These are phyloP conservation scores for Poeciliopsis retropinna DNA, from an alignment of 2,113 vertebrate species.

Conservation along the genomic window DNA sequence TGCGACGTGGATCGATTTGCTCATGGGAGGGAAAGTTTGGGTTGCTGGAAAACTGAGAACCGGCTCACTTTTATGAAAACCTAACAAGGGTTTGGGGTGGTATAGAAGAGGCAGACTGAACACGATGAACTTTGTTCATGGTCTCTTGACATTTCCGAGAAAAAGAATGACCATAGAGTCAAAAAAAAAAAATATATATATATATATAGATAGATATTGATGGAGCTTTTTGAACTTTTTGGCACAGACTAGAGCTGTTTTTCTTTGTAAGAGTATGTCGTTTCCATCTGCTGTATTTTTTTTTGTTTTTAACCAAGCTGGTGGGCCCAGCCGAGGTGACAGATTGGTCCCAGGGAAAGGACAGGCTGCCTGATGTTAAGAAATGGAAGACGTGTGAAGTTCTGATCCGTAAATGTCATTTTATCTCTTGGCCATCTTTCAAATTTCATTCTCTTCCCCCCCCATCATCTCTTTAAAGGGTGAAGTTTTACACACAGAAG, in stretches of 20 bases:
- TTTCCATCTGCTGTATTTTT: slow-evolving; percentile 32
- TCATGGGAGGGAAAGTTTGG: slow-evolving; percentile 14
- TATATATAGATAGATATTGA: background rate
- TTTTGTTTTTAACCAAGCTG: slow-evolving; percentile 11
- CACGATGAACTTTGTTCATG: slow-evolving; percentile 6
- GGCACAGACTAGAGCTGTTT: slow-evolving; percentile 10
- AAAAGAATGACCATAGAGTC: slow-evolving; percentile 1
- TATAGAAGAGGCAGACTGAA: slow-evolving; percentile 27
- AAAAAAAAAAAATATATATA: slow-evolving; percentile 1
- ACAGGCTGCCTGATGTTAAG: slow-evolving; percentile 48
- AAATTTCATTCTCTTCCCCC: slow-evolving; percentile 35
- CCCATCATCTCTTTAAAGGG: slow-evolving; percentile 37
- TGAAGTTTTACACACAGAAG: slow-evolving; percentile 24
- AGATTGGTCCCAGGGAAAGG: slow-evolving; percentile 50
- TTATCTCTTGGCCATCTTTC: slow-evolving; percentile 67
- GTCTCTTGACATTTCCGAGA: background rate
- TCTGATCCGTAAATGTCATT: slow-evolving; percentile 75
- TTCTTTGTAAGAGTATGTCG: background rate
- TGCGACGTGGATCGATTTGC: slow-evolving; percentile 33
- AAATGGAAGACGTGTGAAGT: slow-evolving; percentile 55
- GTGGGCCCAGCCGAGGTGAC: slow-evolving; percentile 42
- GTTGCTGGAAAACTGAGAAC: slow-evolving; percentile 24
- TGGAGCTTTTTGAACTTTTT: slow-evolving; percentile 12
- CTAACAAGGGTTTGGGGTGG: slow-evolving; percentile 3
- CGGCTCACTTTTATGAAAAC: slow-evolving; percentile 31